Conservation (phyloP, 2,888 invertebrate species). For the Drosophila meridiana region DNA sequence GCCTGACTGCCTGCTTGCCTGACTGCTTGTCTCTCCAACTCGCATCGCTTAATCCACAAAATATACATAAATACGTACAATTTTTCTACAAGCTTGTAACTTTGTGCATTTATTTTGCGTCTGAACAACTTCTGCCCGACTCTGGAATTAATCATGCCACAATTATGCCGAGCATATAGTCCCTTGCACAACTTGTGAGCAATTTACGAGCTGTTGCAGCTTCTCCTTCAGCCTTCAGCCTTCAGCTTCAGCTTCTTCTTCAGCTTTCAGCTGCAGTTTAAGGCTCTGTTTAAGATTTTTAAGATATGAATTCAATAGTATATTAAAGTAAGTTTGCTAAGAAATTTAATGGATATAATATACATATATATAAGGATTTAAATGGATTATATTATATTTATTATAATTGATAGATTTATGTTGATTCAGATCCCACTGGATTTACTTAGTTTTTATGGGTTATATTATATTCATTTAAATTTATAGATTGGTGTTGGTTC, state of each 20-base stretch:
- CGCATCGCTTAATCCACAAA: slow-evolving; percentile 38
- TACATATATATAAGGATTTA: too few species aligned
- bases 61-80: slow-evolving; percentile 47
- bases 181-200: slow-evolving; percentile 16
- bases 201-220: slow-evolving; percentile 12
- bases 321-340: too few species aligned
- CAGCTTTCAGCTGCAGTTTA: neutral
- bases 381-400: too few species aligned
- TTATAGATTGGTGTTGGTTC: neutral
- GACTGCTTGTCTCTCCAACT: neutral
- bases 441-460: too few species aligned
- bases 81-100: slow-evolving; percentile 33
- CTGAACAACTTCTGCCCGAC: slow-evolving; percentile 36
- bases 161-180: slow-evolving; percentile 40
- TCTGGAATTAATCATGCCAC: slow-evolving; percentile 67
- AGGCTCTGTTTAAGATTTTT: neutral
- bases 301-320: neutral
- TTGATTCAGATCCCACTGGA: too few species aligned
- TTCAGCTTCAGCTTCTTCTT: too few species aligned
- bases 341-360: too few species aligned
- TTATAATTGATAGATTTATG: too few species aligned
- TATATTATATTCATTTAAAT: neutral
- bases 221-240: neutral
- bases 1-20: slow-evolving; percentile 27
- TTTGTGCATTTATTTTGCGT: slow-evolving; percentile 40